phyloP scores from a whole-genome alignment of 2,113 vertebrate species.

The Thalassoma bifasciatum region DNA sequence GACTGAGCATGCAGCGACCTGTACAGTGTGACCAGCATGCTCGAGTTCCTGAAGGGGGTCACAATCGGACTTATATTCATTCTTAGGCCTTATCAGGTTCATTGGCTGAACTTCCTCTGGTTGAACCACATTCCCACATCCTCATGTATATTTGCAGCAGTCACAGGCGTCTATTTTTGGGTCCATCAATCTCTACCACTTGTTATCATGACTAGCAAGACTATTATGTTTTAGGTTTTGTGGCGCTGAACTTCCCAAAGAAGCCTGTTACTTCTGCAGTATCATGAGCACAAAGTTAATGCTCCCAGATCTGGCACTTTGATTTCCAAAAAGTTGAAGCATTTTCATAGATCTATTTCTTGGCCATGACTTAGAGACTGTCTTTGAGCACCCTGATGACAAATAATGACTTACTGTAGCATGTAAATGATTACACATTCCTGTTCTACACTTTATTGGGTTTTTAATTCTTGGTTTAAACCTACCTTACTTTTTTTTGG shows the following conservation, averaged over 20 bases:
- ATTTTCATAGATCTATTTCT: background rate
- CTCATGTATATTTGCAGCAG: conserved; percentile 46
- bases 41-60: conserved; percentile 18
- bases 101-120: conserved; percentile 54
- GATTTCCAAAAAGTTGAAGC: background rate
- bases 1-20: conserved; percentile 21
- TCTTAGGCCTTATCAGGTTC: conserved; percentile 62
- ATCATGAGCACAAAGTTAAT: background rate
- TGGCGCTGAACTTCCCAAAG: conserved; percentile 14
- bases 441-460: no score
- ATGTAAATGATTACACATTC: background rate
- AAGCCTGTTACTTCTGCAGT: background rate
- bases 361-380: background rate
- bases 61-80: conserved; percentile 12
- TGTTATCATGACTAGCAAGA: conserved; percentile 33
- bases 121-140: conserved; percentile 27
- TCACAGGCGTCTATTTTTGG: conserved; percentile 51
- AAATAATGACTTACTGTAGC: background rate
- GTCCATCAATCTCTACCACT: conserved; percentile 24
- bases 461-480: conserved; percentile 3
- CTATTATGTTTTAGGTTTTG: conserved; percentile 35
- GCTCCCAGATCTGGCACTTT: background rate
- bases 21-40: conserved; percentile 24
- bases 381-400: background rate
- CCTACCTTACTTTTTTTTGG: background rate